A percentile compares a stretch with the other conserved stretches of the same genome.
These are phyloP conservation scores for Hapalemur alaotrensis DNA, from an alignment of 2,797 vertebrate species.

Conservation along the genomic window DNA sequence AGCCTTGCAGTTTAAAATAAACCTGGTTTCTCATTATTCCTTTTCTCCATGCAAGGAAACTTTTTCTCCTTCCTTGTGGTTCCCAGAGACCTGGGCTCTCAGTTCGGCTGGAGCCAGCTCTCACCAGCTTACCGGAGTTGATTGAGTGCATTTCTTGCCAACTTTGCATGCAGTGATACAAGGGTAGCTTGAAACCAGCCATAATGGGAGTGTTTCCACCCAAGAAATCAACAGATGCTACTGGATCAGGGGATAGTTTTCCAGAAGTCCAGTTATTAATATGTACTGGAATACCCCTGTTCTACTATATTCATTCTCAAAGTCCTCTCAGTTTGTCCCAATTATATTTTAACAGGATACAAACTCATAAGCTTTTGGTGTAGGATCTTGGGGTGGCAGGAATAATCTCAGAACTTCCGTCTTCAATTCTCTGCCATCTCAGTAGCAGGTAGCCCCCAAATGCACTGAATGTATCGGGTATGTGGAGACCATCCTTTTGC, in stretches of 20 bases:
- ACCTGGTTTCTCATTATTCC: background rate
- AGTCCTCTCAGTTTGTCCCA: background rate
- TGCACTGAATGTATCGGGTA: background rate
- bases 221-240: background rate
- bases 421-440: background rate
- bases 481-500: background rate
- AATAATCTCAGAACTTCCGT: background rate
- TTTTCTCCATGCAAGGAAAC: background rate
- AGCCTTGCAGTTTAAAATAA: background rate
- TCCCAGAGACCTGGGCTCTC: background rate
- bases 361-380: background rate
- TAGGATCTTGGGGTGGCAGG: background rate
- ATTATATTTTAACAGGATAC: background rate
- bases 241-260: background rate
- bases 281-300: background rate
- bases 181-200: background rate
- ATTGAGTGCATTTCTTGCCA: background rate
- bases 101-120: background rate
- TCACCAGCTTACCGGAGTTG: background rate
- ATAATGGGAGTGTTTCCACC: background rate
- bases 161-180: background rate
- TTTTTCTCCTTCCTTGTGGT: background rate
- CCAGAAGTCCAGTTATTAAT: background rate
- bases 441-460: background rate
- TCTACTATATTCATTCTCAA: background rate